These are phyloP conservation scores for Drosophila peninsularis DNA, from an alignment of 2,888 invertebrate genomes.

Conservation along the genomic window DNA sequence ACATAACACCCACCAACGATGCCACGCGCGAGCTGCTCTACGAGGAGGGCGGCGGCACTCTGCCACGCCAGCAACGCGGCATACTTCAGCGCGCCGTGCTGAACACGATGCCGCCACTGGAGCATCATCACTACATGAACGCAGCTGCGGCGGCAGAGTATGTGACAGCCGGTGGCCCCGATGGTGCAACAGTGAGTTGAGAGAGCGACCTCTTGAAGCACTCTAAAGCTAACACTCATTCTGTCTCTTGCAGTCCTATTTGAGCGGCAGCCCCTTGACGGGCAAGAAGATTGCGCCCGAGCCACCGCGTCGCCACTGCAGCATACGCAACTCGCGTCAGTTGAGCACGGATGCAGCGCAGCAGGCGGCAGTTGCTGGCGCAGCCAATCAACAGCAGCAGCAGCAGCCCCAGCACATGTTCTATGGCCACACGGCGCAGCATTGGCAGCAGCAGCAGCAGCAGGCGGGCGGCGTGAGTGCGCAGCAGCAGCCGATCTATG, in stretches of 20 bases:
- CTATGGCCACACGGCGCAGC: conserved; percentile 63
- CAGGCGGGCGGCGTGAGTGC: conserved; percentile 24
- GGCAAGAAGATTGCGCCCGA: conserved; percentile 92
- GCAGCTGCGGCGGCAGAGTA: conserved; percentile 84
- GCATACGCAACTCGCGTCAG: conserved; percentile 83
- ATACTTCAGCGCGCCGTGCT: conserved; percentile 83
- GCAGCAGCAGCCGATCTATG: conserved; percentile 83
- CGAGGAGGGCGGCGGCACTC: conserved; percentile 91
- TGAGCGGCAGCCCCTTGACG: conserved; percentile 89
- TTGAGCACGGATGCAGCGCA: conserved; percentile 50
- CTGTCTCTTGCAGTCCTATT: conserved; percentile 84
- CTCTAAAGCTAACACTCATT: not conserved
- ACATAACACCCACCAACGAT: conserved; percentile 95
- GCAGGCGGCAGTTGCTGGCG: conserved; percentile 48
- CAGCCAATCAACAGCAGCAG: conserved; percentile 32
- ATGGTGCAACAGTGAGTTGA: conserved; percentile 58
- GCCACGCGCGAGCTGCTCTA: conserved; percentile 83
- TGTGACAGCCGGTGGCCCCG: conserved; percentile 71
- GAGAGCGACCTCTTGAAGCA: not conserved
- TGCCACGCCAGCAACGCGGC: conserved; percentile 91
- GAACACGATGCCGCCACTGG: conserved; percentile 83
- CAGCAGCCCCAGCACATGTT: conserved; percentile 61
- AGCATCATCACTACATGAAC: conserved; percentile 84
- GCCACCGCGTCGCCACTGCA: conserved; percentile 90
- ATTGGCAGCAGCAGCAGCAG: conserved; percentile 64